Conservation (phyloP, 2,888 invertebrate species). For the Drosophila limbata region DNA sequence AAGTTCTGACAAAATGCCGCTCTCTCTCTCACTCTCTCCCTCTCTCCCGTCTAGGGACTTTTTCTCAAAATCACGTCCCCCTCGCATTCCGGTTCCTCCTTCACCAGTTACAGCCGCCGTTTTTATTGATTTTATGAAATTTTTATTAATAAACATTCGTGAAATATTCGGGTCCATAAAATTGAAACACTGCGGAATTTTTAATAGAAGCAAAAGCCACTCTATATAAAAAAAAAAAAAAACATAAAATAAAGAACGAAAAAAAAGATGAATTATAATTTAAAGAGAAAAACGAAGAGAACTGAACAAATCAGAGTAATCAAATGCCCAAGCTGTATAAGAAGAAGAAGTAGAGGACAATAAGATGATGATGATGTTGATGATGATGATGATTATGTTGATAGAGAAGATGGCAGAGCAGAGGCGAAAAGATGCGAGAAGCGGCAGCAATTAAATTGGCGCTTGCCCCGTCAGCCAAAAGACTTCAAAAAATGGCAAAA, state of each 20-base stretch:
- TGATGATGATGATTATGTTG: background rate
- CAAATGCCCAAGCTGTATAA: conserved; percentile 48
- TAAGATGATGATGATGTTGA: conserved; percentile 1
- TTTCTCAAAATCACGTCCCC: conserved; percentile 9
- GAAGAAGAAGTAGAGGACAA: background rate
- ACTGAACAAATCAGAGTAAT: conserved; percentile 65
- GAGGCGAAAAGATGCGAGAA: conserved; percentile 25
- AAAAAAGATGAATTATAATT: conserved; percentile 18
- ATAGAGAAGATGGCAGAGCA: too few relatives aligned
- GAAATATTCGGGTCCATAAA: conserved; percentile 62
- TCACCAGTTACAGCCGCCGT: conserved; percentile 22
- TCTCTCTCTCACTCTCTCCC: background rate
- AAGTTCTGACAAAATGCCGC: conserved; percentile 30
- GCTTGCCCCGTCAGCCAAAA: conserved; percentile 63
- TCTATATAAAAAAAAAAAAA: conserved; percentile 14
- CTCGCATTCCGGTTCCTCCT: background rate
- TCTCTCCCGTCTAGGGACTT: conserved; percentile 14
- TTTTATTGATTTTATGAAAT: conserved; percentile 72
- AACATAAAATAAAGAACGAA: background rate
- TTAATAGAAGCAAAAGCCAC: conserved; percentile 60
- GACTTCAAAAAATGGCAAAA: conserved; percentile 83
- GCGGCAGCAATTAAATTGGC: conserved; percentile 70
- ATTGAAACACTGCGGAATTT: conserved; percentile 67
- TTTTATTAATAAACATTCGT: conserved; percentile 82
- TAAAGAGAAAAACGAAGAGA: conserved; percentile 12